These are phyloP conservation scores for Dolichallabes microphthalmus DNA, from an alignment of 2,113 vertebrate genomes.

Conservation along the genomic window DNA sequence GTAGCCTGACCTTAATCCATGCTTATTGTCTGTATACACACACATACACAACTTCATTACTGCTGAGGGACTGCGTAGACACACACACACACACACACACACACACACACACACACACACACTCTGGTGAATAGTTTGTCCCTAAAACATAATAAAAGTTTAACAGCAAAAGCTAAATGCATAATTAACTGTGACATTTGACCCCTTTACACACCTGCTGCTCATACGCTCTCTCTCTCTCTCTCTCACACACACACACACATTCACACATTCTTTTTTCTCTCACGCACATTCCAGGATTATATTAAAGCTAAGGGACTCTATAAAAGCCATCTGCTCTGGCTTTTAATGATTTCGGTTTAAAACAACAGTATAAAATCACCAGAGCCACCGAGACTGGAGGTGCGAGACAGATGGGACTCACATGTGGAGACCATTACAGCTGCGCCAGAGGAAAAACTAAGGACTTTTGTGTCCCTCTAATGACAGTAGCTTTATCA, in stretches of 20 bases:
- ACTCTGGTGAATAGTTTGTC: conserved; percentile 46
- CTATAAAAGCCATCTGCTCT: conserved; percentile 76
- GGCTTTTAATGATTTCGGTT: conserved; percentile 81
- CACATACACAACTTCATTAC: conserved; percentile 53
- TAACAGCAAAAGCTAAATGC: not conserved
- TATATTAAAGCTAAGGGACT: conserved; percentile 60
- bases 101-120: conserved; percentile 15
- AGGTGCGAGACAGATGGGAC: conserved; percentile 83
- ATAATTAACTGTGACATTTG: not conserved
- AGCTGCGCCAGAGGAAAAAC: conserved; percentile 61
- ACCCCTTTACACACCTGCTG: conserved; percentile 56
- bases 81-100: conserved; percentile 35
- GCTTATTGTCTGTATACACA: not conserved
- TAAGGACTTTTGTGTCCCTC: not conserved
- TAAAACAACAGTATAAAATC: conserved; percentile 80
- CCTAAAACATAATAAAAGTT: not conserved
- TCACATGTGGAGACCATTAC: conserved; percentile 83
- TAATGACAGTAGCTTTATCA: not conserved
- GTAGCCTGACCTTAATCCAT: not conserved
- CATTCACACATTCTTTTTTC: too few relatives aligned
- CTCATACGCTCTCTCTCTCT: not conserved
- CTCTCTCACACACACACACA: conserved; percentile 42
- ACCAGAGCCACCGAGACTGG: conserved; percentile 69
- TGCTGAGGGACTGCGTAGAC: conserved; percentile 61
- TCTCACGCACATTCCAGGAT: conserved; percentile 23